A percentile compares a stretch with the other conserved stretches of the same genome.
Conservation (phyloP, 2,888 invertebrate genomes). For the Coleophora flavipennella region DNA sequence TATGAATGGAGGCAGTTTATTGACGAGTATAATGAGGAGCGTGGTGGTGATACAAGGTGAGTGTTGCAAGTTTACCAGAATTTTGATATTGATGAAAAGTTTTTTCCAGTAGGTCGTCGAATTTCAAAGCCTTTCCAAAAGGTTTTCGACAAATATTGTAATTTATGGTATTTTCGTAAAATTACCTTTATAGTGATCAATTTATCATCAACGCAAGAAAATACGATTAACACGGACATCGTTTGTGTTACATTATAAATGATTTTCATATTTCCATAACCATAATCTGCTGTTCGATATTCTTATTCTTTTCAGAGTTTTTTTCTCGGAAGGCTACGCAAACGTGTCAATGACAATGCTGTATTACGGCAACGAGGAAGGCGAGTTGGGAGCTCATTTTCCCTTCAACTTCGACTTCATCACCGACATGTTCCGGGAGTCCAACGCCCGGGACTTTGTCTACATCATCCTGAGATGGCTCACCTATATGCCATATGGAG, state of each 20-base stretch:
- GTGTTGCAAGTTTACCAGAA: conserved; percentile 4
- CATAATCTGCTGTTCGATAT: no score
- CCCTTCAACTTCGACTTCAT: conserved; percentile 79
- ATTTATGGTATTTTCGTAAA: no score
- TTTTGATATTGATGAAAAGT: no score
- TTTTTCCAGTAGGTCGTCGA: no score
- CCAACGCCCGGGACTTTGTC: conserved; percentile 61
- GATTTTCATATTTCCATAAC: no score
- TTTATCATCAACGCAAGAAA: no score
- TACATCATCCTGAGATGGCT: conserved; percentile 72
- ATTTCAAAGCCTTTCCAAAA: no score
- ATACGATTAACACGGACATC: no score
- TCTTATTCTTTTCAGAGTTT: conserved; percentile 40
- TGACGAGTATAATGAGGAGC: conserved; percentile 53
- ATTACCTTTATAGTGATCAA: no score
- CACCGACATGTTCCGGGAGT: conserved; percentile 50
- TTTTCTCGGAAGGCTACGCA: conserved; percentile 76
- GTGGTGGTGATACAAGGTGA: conserved; percentile 56
- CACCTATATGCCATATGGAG: conserved; percentile 69
- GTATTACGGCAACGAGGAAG: conserved; percentile 71
- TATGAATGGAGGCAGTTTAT: conserved; percentile 72
- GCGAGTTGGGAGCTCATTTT: conserved; percentile 67
- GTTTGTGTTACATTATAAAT: no score
- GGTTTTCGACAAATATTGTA: no score
- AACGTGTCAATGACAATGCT: conserved; percentile 68